Base-by-base conservation (phyloP, 2,113 vertebrate species). In the Regulus satrapa region DNA sequence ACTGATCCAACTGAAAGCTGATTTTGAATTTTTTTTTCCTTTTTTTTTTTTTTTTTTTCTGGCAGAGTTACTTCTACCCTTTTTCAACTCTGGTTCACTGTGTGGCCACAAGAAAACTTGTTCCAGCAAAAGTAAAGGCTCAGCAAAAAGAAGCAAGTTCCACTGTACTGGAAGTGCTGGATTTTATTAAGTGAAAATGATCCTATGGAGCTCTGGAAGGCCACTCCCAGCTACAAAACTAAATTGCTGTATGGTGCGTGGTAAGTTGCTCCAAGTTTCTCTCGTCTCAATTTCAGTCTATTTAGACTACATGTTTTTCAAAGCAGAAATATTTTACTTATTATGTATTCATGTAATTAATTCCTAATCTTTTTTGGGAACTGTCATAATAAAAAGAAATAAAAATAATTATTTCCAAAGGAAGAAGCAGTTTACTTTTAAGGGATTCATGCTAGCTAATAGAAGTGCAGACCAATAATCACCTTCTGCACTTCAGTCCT, bases 131-230 rank as follows among this genome's bases (percentile, higher is more conserved):
- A 91, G 59, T n/a, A 82, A 94, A 82, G 77, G 40, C 77, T 95
- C 68, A 77, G 49, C 52, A 91, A 79, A 94, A 88, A 82, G 51
- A 77, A 75, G 69, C 16, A 82, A 88, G 85, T 92, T 79, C 32
- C 41, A 88, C 41, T 74, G 24, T 16, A 32, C 13, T 85, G n/a
- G 45, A 85, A 90, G 63, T 85, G 55, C 71, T 93, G 90, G 67
- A 62, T 92, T 93, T 68, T 90, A 88, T 88, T 92, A 93, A 62
- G 51, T 92, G 88, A 92, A 94, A 92, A 82, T 24, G 49, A 93
- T 75, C 91, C 49, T 79, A 6, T 34, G 25, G 82, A 74, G 36
- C 36, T 87, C 45, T 14, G 75, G 34, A 92, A 48, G 12, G 31
- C 12, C 38, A 76, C 38, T 74, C 66, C 17, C 38, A 52, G n/a